Percentiles rank a stretch among this genome's conserved stretches.
These are phyloP conservation scores for Drosophila auraria DNA, from an alignment of 1,140 invertebrate genomes.

Conservation along the genomic window DNA sequence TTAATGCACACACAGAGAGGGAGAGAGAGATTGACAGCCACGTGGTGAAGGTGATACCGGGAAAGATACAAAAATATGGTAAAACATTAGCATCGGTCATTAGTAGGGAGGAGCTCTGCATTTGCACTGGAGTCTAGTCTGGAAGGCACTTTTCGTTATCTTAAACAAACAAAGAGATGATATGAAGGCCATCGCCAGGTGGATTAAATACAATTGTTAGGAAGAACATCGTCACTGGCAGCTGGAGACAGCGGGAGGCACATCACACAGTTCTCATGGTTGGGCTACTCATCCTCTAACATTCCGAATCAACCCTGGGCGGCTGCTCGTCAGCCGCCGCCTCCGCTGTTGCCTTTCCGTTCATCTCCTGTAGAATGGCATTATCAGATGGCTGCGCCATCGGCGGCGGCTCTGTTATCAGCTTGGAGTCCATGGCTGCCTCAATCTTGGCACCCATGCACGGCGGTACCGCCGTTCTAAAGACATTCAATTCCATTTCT, in stretches of 20 bases:
- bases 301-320: slow-evolving; percentile 59
- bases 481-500: slow-evolving; percentile 82
- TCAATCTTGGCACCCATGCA: slow-evolving; percentile 72
- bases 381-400: slow-evolving; percentile 16
- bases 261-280: slow-evolving; percentile 43
- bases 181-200: not conserved
- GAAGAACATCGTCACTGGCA: slow-evolving; percentile 13
- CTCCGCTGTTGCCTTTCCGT: slow-evolving; percentile 32
- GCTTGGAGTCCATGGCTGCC: slow-evolving; percentile 62
- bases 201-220: slow-evolving; percentile 24
- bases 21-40: slow-evolving; percentile 24
- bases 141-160: slow-evolving; percentile 8
- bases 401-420: slow-evolving; percentile 70
- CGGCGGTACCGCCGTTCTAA: slow-evolving; percentile 77
- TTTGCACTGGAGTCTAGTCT: not conserved
- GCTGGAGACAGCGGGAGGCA: slow-evolving; percentile 39
- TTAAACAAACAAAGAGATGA: slow-evolving; percentile 13
- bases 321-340: slow-evolving; percentile 13
- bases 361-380: slow-evolving; percentile 49
- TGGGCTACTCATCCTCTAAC: slow-evolving; percentile 77
- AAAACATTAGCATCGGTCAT: slow-evolving; percentile 46
- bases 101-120: not conserved
- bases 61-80: slow-evolving; percentile 61
- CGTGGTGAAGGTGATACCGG: slow-evolving; percentile 51
- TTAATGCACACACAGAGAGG: slow-evolving; percentile 37